Percentiles rank a stretch among this genome's conserved stretches.
These are phyloP conservation scores for Petrocephalus microphthalmus DNA, from an alignment of 2,113 vertebrate genomes.

Conservation along the genomic window DNA sequence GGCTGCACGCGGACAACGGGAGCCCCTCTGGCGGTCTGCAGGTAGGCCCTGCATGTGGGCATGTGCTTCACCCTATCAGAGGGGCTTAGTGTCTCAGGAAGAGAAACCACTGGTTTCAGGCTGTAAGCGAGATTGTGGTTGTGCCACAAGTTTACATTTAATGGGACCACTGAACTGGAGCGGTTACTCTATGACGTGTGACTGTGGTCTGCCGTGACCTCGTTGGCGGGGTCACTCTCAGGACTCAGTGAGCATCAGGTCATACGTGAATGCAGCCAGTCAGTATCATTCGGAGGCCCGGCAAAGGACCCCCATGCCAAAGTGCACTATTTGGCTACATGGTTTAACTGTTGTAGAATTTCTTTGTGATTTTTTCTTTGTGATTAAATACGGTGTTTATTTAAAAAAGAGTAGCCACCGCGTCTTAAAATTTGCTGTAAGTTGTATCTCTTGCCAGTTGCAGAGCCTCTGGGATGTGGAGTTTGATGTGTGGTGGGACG, in stretches of 20 bases:
- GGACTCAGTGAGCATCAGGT: neutral
- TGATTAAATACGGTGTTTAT: neutral
- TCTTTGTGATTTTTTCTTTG: neutral
- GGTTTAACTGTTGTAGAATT: neutral
- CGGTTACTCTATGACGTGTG: neutral
- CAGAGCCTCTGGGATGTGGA: slow-evolving; percentile 62
- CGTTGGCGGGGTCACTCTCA: neutral
- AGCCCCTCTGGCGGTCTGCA: slow-evolving; percentile 53
- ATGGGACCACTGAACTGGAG: neutral
- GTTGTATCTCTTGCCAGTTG: neutral
- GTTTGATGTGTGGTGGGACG: slow-evolving; percentile 66
- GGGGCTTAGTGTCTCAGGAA: neutral
- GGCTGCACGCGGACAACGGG: slow-evolving; percentile 41
- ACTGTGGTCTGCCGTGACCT: neutral
- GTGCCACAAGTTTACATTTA: neutral
- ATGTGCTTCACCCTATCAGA: neutral
- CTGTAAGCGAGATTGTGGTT: neutral
- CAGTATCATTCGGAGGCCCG: neutral
- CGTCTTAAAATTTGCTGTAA: neutral
- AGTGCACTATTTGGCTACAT: neutral
- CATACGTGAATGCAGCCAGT: neutral
- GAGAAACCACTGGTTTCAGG: neutral
- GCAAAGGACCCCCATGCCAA: neutral
- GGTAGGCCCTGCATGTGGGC: slow-evolving; percentile 35
- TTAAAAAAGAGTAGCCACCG: neutral